Evolutionary conservation across 2,888 invertebrate species (phyloP), one percentile per base, ranked within the genome.

Genomic region (Schrankia costaestrigalis): DNA sequence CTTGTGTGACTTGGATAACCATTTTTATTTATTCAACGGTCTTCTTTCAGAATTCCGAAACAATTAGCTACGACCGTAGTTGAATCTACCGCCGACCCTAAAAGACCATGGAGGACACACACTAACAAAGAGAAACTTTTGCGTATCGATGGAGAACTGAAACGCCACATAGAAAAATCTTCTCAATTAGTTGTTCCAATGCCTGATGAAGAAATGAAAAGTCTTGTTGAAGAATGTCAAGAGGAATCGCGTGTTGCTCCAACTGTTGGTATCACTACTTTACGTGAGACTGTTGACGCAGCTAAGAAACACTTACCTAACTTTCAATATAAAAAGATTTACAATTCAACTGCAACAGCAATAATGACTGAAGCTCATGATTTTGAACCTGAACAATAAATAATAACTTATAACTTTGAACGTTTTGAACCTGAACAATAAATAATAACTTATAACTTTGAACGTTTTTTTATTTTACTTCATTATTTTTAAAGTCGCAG

Each of bases 41-140:
- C n/a, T n/a, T n/a, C n/a, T n/a, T n/a, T n/a, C n/a, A n/a, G n/a
- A n/a, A n/a, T n/a, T n/a, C n/a, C n/a, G n/a, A n/a, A n/a, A n/a
- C 51, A 49, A 14, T 15, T 36, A 7, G 6, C 43, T 1, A 63
- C 66, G 2, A 55, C 44, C 19, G 29, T 45, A 3, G 23, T 52
- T 1, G 11, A 57, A 4, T 42, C 43, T 1, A 52, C 38, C 2
- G 27, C 58, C 2, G 85, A 86, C 40, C 73, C 77, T 0, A 83
- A 80, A 33, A 63, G 78, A 21, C 83, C 83, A 0, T 85, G 86
- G 86, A 73, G 85, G 3, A 84, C 77, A 2, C 63, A 86, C 41
- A 70, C 82, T 0, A 73, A 54, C 33, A 81, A 73, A 46, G 86
- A 86, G 41, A 80, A 71, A 37, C 61, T 86, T 1, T 43, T 79